phyloP scores from a whole-genome alignment of 2,797 vertebrate genomes.

The Pseudochirops corinnae region DNA sequence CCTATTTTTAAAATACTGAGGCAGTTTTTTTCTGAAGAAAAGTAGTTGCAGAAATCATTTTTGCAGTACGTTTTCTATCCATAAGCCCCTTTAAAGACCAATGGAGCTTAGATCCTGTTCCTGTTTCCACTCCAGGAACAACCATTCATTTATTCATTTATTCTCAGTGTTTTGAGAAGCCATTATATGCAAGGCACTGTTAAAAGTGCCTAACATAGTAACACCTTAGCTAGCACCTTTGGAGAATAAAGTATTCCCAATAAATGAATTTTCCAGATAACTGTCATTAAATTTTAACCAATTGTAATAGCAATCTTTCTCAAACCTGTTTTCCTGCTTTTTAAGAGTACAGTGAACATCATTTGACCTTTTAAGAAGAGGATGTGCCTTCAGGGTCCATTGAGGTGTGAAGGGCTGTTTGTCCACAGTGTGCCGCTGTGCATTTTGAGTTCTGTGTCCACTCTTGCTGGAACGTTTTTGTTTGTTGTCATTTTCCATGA shows the following conservation, averaged over 20 bases:
- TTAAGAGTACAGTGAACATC: background rate
- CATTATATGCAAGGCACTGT: background rate
- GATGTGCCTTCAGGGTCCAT: background rate
- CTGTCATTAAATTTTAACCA: background rate
- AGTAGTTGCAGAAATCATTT: background rate
- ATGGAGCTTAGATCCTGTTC: background rate
- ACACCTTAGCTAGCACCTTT: conserved; percentile 6
- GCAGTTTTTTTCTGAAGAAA: background rate
- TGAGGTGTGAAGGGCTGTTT: background rate
- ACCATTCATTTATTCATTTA: background rate
- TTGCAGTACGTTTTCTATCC: background rate
- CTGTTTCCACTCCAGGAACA: background rate
- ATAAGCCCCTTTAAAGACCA: background rate
- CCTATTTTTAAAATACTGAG: conserved; percentile 36
- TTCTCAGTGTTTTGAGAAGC: background rate
- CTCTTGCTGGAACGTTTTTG: background rate
- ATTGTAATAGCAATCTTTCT: background rate
- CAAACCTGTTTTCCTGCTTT: background rate
- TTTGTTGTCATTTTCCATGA: background rate
- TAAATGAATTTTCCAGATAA: conserved; percentile 13
- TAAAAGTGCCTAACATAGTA: background rate
- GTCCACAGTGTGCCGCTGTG: background rate
- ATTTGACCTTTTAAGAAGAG: background rate
- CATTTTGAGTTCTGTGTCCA: background rate
- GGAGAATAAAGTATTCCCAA: conserved; percentile 20